phyloP scores from a whole-genome alignment of 2,888 invertebrate species.

The Seladonia tumulorum region DNA sequence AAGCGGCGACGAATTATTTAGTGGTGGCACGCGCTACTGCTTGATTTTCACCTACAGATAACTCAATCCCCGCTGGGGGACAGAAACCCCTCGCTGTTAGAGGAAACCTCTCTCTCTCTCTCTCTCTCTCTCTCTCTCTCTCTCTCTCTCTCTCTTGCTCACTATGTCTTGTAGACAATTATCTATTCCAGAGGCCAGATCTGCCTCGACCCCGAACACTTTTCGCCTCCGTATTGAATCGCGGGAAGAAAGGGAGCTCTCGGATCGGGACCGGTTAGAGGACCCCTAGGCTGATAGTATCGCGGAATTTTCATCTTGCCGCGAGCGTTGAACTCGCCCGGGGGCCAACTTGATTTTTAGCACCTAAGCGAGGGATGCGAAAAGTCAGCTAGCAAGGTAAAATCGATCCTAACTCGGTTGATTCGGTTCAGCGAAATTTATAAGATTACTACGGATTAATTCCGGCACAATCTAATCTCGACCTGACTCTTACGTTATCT shows the following conservation, averaged over 20 bases:
- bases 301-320: not conserved
- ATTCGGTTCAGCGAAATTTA: too few relatives aligned
- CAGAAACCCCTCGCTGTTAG: not conserved
- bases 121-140: too few relatives aligned
- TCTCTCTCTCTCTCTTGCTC: not conserved
- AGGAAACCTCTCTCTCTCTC: not conserved
- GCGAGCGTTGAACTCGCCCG: not conserved
- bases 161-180: not conserved
- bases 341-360: not conserved
- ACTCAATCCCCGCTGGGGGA: constrained; percentile 59
- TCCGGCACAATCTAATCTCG: not conserved
- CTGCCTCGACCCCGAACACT: not conserved
- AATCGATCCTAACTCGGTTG: too few relatives aligned
- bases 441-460: too few relatives aligned
- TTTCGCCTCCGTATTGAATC: not conserved
- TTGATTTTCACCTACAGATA: constrained; percentile 69
- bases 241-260: not conserved
- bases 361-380: not conserved
- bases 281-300: not conserved
- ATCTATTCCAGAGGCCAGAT: constrained; percentile 1
- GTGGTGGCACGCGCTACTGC: constrained; percentile 69
- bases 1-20: constrained; percentile 66
- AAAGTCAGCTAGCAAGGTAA: too few relatives aligned
- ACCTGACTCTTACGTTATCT: not conserved
- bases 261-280: not conserved